Conservation (phyloP, 2,797 vertebrate species). For the Pseudomugil tenellus region DNA sequence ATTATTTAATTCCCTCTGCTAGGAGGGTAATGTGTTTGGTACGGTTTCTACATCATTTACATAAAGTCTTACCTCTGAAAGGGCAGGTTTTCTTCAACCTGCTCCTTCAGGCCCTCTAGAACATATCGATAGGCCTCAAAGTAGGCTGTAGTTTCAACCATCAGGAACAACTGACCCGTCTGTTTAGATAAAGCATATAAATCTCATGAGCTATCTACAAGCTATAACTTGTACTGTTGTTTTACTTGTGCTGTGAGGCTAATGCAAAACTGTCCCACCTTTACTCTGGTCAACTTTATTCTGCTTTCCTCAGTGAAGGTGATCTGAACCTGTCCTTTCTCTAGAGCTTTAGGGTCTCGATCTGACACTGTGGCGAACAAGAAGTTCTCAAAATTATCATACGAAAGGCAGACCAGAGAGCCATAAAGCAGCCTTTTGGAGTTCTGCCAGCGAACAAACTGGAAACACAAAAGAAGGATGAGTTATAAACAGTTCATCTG, state of each 20-base stretch:
- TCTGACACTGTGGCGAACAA: slow-evolving; percentile 92
- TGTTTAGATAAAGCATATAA: slow-evolving; percentile 23
- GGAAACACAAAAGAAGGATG: slow-evolving; percentile 29
- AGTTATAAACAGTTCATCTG: neutral
- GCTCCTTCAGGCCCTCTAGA: slow-evolving; percentile 89
- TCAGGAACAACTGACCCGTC: slow-evolving; percentile 85
- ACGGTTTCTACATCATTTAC: neutral
- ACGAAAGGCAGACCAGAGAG: slow-evolving; percentile 92
- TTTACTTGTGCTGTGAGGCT: neutral
- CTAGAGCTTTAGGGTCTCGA: slow-evolving; percentile 80
- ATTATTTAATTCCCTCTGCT: slow-evolving; percentile 9
- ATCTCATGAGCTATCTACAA: neutral
- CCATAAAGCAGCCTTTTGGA: slow-evolving; percentile 93
- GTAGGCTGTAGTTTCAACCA: slow-evolving; percentile 95
- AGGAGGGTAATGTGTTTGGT: neutral
- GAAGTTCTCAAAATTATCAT: slow-evolving; percentile 90
- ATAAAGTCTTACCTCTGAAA: slow-evolving; percentile 85
- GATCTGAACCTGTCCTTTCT: slow-evolving; percentile 84
- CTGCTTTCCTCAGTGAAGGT: slow-evolving; percentile 87
- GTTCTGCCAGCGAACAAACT: slow-evolving; percentile 92
- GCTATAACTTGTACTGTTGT: neutral
- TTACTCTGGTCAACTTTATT: slow-evolving; percentile 72
- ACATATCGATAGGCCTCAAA: slow-evolving; percentile 95
- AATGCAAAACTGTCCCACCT: slow-evolving; percentile 62
- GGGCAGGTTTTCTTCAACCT: slow-evolving; percentile 84